Conservation (phyloP, 2,113 vertebrate species). For the Equus quagga region DNA sequence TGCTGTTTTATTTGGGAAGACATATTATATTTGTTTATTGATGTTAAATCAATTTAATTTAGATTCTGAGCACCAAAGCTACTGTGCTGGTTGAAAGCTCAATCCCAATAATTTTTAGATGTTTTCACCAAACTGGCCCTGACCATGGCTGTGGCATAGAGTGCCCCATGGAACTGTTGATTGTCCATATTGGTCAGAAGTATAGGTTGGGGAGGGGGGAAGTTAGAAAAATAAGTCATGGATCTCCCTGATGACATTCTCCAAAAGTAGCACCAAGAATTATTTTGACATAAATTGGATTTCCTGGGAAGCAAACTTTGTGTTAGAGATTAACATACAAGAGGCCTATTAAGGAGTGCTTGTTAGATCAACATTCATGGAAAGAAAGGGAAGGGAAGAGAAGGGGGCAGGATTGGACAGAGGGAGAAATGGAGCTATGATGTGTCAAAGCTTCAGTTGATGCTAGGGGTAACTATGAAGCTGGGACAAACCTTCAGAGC, state of each 20-base stretch:
- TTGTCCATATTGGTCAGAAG: background rate
- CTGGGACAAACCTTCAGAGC: background rate
- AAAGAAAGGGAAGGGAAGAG: no score
- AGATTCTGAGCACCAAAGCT: background rate
- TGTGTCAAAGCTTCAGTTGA: background rate
- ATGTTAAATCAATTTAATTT: background rate
- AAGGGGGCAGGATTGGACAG: no score
- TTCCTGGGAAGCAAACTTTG: background rate
- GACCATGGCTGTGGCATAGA: background rate
- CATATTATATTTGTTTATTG: background rate
- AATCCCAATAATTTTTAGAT: no score
- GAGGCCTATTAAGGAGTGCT: no score
- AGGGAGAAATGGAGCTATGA: background rate
- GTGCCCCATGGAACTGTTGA: background rate
- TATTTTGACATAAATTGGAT: background rate
- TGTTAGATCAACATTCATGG: background rate
- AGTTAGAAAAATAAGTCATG: background rate
- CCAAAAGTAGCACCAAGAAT: background rate
- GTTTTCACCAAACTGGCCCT: background rate
- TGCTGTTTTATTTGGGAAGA: background rate
- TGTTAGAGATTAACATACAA: background rate
- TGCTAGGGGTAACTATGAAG: background rate
- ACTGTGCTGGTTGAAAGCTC: background rate
- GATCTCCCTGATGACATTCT: background rate
- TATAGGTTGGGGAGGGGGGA: background rate